phyloP scores from a whole-genome alignment of 2,797 vertebrate species.

The Lophotriccus pileatus region DNA sequence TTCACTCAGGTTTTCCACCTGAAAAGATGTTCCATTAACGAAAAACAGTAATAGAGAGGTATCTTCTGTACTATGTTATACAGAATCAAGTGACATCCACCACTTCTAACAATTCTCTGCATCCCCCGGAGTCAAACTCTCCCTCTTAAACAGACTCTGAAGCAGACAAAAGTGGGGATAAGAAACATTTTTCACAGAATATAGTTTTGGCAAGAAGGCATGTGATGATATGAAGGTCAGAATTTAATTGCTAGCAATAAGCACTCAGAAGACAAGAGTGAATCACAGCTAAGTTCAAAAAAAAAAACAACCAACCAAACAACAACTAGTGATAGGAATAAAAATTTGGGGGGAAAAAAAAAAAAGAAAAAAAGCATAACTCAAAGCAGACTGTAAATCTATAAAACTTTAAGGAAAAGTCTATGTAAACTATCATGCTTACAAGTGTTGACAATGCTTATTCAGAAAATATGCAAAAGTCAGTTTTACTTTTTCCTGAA shows the following conservation, averaged over 20 bases:
- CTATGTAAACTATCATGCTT: background rate
- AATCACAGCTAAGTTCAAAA: background rate
- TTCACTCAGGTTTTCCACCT: background rate
- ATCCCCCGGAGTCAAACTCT: background rate
- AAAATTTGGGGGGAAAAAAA: background rate
- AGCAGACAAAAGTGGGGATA: accelerated
- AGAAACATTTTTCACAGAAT: background rate
- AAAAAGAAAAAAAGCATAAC: background rate
- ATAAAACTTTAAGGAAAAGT: background rate
- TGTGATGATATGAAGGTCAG: background rate
- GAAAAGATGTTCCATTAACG: background rate
- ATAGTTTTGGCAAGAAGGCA: background rate
- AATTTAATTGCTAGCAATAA: background rate
- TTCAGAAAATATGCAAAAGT: background rate
- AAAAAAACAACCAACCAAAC: too few species aligned
- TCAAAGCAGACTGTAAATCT: background rate
- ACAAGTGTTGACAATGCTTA: background rate
- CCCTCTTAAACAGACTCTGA: background rate
- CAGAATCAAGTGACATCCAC: background rate
- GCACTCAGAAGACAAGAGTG: background rate
- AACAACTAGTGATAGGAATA: background rate
- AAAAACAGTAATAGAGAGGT: background rate
- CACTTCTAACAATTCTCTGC: background rate
- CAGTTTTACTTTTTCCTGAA: background rate
- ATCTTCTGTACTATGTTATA: background rate